Evolutionary conservation across 2,888 invertebrate species (phyloP).

Genomic region (Aproaerema taeniolella): DNA sequence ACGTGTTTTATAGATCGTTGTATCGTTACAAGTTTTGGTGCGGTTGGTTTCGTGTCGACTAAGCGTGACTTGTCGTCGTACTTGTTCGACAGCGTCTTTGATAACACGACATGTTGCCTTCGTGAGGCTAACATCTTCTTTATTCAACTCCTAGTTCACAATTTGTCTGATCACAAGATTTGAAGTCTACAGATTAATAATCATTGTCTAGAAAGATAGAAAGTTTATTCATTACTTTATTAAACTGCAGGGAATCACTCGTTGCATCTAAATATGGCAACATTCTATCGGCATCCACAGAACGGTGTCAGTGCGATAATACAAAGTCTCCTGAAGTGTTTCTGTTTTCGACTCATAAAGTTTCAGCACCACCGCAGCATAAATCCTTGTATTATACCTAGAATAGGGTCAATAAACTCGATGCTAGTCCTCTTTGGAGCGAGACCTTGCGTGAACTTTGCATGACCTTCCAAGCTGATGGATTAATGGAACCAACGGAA

Average conservation of each 20-base stretch:
- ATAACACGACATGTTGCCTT: slow-evolving; percentile 7
- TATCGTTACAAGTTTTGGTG: slow-evolving; percentile 15
- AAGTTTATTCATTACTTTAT: too few species aligned
- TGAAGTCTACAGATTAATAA: too few species aligned
- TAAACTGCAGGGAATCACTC: too few species aligned
- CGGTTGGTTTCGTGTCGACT: slow-evolving; percentile 34
- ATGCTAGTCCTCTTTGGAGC: too few species aligned
- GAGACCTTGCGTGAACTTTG: slow-evolving; percentile 7
- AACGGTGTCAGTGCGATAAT: slow-evolving; percentile 8
- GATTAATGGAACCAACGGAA: too few species aligned
- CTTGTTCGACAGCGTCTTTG: slow-evolving; percentile 25
- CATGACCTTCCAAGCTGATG: slow-evolving; percentile 6
- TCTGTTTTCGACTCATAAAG: slow-evolving; percentile 35
- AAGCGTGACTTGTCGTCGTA: slow-evolving; percentile 27
- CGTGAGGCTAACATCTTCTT: too few species aligned
- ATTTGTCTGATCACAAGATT: too few species aligned
- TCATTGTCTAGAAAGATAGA: too few species aligned
- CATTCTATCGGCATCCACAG: too few species aligned
- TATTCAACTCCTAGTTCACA: too few species aligned
- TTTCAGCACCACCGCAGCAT: slow-evolving; percentile 24
- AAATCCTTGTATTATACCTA: too few species aligned
- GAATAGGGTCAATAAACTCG: slow-evolving; percentile 4
- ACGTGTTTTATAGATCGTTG: slow-evolving; percentile 9
- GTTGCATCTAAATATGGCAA: too few species aligned
- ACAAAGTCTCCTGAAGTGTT: slow-evolving; percentile 13